A percentile compares a stretch with the other conserved stretches of the same genome.
Evolutionary conservation across 1,140 invertebrate species (phyloP).

Genomic region (Doryteuthis pealeii): DNA sequence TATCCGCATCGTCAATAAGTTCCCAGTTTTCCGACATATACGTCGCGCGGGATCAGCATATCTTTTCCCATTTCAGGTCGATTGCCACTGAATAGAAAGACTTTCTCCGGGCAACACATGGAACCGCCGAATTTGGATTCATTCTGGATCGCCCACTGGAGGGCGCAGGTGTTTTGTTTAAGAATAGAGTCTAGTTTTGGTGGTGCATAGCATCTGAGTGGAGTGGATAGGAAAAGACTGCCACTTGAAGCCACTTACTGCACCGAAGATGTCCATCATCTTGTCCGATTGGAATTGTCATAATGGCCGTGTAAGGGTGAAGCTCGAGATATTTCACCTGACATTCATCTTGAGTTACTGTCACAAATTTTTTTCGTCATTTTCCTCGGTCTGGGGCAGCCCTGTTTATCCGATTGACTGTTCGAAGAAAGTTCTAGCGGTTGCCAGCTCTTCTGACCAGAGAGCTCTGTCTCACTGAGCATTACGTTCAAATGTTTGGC

Average conservation of each 20-base stretch:
- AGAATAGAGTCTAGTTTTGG: slow-evolving; percentile 39
- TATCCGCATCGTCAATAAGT: slow-evolving; percentile 22
- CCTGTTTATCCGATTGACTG: too few relatives aligned
- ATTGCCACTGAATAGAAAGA: slow-evolving; percentile 29
- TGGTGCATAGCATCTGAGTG: slow-evolving; percentile 30
- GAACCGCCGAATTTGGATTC: slow-evolving; percentile 41
- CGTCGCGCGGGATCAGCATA: slow-evolving; percentile 25
- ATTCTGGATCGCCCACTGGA: slow-evolving; percentile 48
- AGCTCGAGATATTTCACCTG: slow-evolving; percentile 34
- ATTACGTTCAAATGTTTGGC: slow-evolving; percentile 33
- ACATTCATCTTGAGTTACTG: slow-evolving; percentile 30
- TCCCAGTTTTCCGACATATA: slow-evolving; percentile 41
- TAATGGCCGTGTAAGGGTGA: slow-evolving; percentile 42
- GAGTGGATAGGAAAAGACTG: slow-evolving; percentile 38
- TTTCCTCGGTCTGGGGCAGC: too few relatives aligned
- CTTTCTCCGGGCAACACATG: slow-evolving; percentile 42
- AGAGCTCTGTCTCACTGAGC: slow-evolving; percentile 41
- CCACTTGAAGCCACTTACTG: slow-evolving; percentile 44
- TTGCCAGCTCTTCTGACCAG: slow-evolving; percentile 31
- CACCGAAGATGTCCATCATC: slow-evolving; percentile 11
- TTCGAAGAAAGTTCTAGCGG: too few relatives aligned
- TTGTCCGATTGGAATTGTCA: slow-evolving; percentile 17
- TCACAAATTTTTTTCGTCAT: slow-evolving; percentile 21
- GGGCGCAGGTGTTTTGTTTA: slow-evolving; percentile 50
- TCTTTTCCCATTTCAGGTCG: slow-evolving; percentile 32